Conservation (phyloP, 2,113 vertebrate genomes). For the Ahaetulla prasina region DNA sequence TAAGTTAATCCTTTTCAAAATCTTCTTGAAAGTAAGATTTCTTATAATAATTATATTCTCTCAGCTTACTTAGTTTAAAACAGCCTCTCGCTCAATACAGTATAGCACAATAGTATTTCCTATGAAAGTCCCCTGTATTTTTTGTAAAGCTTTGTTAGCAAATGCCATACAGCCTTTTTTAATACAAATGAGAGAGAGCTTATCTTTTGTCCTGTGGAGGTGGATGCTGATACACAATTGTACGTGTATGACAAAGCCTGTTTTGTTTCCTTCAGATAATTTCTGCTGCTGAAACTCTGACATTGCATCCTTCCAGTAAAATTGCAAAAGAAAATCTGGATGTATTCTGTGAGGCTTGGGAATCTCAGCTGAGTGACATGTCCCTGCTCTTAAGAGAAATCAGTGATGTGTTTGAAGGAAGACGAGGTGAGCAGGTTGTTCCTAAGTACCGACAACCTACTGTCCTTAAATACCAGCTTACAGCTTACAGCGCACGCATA, state of each 20-base stretch:
- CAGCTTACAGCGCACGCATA: background rate
- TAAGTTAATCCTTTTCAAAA: background rate
- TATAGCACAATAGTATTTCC: background rate
- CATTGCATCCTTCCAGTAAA: constrained; percentile 95
- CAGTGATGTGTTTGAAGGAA: constrained; percentile 90
- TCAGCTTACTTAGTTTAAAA: background rate
- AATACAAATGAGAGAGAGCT: background rate
- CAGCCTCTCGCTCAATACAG: background rate
- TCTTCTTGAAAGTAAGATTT: background rate
- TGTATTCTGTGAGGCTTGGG: constrained; percentile 98
- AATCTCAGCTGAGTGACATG: constrained; percentile 95
- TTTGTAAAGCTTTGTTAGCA: background rate
- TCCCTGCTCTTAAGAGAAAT: constrained; percentile 88
- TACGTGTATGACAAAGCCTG: constrained; percentile 2
- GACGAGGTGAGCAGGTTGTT: constrained; percentile 79
- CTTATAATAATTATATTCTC: background rate
- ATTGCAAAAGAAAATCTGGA: constrained; percentile 98
- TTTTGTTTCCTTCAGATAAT: constrained; percentile 80
- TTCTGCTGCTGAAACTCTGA: constrained; percentile 93
- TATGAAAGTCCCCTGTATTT: background rate
- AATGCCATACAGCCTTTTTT: background rate
- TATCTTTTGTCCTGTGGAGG: constrained; percentile 19
- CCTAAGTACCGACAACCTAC: constrained; percentile 23
- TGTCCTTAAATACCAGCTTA: constrained; percentile 28
- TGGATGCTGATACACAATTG: constrained; percentile 24